These are phyloP conservation scores for Abrostola triplasia DNA, from an alignment of 2,888 invertebrate genomes.

Conservation along the genomic window DNA sequence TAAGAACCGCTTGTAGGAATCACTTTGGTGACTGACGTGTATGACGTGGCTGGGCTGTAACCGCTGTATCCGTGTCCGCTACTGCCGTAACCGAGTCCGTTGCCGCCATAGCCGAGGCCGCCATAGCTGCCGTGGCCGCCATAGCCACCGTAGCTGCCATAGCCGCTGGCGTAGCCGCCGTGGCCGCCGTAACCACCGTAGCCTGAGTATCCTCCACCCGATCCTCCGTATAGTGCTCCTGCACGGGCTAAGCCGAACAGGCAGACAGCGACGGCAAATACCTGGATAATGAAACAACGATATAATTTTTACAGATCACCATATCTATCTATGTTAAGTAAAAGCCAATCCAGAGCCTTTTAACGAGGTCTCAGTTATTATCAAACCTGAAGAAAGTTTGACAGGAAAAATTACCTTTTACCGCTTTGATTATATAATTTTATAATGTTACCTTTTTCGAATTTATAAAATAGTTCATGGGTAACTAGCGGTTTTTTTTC, in stretches of 20 bases:
- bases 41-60: conserved; percentile 56
- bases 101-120: conserved; percentile 37
- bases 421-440: too few species aligned
- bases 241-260: conserved; percentile 68
- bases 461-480: too few species aligned
- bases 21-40: conserved; percentile 55
- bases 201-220: conserved; percentile 27
- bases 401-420: too few species aligned
- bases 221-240: conserved; percentile 56
- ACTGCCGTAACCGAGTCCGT: conserved; percentile 33
- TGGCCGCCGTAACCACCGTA: conserved; percentile 41
- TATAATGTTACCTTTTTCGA: too few species aligned
- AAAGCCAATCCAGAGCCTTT: too few species aligned
- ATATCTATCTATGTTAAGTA: too few species aligned
- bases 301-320: background rate
- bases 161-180: conserved; percentile 28
- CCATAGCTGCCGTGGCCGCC: conserved; percentile 26
- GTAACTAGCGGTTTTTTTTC: too few species aligned
- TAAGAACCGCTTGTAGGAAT: conserved; percentile 41
- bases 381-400: too few species aligned
- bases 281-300: conserved; percentile 50
- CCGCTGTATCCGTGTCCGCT: conserved; percentile 37
- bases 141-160: conserved; percentile 20
- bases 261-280: conserved; percentile 64
- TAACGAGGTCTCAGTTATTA: too few species aligned